phyloP scores from a whole-genome alignment of 64 coral and sea anemone genomes.

The Hydrozoanthus tunicans region DNA sequence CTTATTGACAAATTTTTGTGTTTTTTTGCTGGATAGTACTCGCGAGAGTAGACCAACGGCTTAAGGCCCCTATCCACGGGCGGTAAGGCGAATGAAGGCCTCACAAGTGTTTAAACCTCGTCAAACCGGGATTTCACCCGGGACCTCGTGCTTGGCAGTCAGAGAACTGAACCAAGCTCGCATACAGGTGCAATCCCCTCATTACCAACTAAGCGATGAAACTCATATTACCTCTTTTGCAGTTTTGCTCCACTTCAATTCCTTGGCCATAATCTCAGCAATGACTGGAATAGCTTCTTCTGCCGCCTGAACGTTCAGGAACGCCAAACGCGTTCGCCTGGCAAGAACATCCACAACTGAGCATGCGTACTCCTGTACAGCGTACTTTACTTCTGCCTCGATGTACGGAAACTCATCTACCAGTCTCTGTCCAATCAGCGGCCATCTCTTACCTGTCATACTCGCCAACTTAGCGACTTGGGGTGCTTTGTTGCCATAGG shows the following conservation, averaged over 20 bases:
- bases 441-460: slow-evolving; percentile 89
- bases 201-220: too few species aligned
- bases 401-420: slow-evolving; percentile 91
- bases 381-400: slow-evolving; percentile 93
- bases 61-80: too few species aligned
- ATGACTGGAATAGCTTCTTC: slow-evolving; percentile 79
- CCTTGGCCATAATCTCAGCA: slow-evolving; percentile 93
- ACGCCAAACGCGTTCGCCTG: slow-evolving; percentile 88
- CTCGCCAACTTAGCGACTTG: slow-evolving; percentile 82
- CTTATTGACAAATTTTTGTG: too few species aligned
- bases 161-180: too few species aligned
- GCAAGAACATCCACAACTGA: slow-evolving; percentile 91
- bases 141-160: too few species aligned
- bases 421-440: slow-evolving; percentile 79
- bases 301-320: slow-evolving; percentile 83
- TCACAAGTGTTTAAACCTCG: too few species aligned
- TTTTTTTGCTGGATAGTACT: too few species aligned
- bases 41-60: too few species aligned
- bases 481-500: slow-evolving; percentile 88
- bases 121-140: too few species aligned
- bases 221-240: slow-evolving; percentile 71
- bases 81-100: too few species aligned
- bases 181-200: too few species aligned
- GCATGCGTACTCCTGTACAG: slow-evolving; percentile 89
- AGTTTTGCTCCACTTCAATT: slow-evolving; percentile 81